These are phyloP conservation scores for Trichoplax adhaerens DNA, from an alignment of 37 sponge, comb jelly and placozoan genomes.

Conservation along the genomic window DNA sequence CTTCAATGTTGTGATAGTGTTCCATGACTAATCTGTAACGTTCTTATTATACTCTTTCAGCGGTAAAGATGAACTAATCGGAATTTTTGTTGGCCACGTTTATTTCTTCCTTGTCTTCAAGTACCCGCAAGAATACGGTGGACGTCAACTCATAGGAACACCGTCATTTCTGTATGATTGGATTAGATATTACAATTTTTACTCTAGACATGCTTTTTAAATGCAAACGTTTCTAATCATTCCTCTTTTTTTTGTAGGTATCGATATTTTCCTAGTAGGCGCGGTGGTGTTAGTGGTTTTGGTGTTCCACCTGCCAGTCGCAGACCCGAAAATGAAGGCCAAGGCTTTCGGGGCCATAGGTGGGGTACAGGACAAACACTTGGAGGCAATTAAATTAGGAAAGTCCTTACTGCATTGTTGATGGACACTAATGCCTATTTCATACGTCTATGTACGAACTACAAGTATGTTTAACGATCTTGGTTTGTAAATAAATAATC, in stretches of 20 bases:
- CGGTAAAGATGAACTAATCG: constrained; percentile 49
- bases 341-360: too few species aligned
- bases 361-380: too few species aligned
- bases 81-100: constrained; percentile 90
- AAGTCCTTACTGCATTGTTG: too few species aligned
- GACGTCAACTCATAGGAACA: constrained; percentile 52
- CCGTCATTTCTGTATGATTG: constrained; percentile 76
- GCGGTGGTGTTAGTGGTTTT: constrained; percentile 30
- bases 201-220: constrained; percentile 3
- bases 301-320: constrained; percentile 32
- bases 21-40: not conserved
- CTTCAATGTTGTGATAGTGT: not conserved
- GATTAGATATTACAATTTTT: not conserved
- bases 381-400: too few species aligned
- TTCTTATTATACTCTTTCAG: constrained; percentile 4
- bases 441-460: too few species aligned
- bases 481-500: too few species aligned
- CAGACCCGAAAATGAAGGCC: not conserved
- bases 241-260: constrained; percentile 18
- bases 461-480: too few species aligned
- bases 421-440: too few species aligned
- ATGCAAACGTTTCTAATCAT: not conserved
- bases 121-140: constrained; percentile 93
- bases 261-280: constrained; percentile 28
- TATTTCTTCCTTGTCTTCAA: constrained; percentile 90